Percentiles rank a stretch among this genome's conserved stretches.
These are phyloP conservation scores for Okamejei kenojei DNA, from an alignment of 2,797 vertebrate species.

Conservation along the genomic window DNA sequence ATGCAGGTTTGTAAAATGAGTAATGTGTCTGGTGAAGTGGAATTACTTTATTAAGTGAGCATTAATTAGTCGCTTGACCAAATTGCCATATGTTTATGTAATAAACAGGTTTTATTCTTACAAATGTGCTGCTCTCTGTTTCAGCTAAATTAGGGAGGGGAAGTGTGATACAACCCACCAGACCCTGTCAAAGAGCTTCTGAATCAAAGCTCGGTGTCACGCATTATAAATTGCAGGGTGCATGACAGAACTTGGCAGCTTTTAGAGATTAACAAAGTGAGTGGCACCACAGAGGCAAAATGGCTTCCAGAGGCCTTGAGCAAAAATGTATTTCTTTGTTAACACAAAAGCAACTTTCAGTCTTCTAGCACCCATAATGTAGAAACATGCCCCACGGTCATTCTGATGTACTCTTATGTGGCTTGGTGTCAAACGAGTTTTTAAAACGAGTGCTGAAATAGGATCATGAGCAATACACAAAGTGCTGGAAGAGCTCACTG, in stretches of 20 bases:
- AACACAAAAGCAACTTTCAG: not conserved
- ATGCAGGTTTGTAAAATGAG: not conserved
- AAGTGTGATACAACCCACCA: not conserved
- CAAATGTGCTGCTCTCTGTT: not conserved
- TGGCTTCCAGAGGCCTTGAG: not conserved
- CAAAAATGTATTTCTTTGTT: not conserved
- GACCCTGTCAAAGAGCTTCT: not conserved
- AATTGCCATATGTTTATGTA: not conserved
- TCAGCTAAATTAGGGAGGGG: not conserved
- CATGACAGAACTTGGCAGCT: conserved; percentile 4
- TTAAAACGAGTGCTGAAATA: too few species aligned
- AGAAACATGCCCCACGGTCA: not conserved
- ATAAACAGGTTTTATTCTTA: not conserved
- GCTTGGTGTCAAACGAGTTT: too few species aligned
- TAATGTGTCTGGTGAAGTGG: not conserved
- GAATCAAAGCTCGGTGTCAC: not conserved
- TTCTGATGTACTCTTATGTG: too few species aligned
- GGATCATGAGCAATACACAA: too few species aligned
- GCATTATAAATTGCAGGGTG: not conserved
- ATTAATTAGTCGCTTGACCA: conserved; percentile 14
- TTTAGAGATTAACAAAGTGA: not conserved
- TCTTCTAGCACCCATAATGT: not conserved
- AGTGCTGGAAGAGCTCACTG: too few species aligned
- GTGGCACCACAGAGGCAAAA: not conserved
- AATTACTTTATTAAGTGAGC: not conserved